Conservation (phyloP, 1,140 invertebrate species). For the Caenorhabditis tropicalis region DNA sequence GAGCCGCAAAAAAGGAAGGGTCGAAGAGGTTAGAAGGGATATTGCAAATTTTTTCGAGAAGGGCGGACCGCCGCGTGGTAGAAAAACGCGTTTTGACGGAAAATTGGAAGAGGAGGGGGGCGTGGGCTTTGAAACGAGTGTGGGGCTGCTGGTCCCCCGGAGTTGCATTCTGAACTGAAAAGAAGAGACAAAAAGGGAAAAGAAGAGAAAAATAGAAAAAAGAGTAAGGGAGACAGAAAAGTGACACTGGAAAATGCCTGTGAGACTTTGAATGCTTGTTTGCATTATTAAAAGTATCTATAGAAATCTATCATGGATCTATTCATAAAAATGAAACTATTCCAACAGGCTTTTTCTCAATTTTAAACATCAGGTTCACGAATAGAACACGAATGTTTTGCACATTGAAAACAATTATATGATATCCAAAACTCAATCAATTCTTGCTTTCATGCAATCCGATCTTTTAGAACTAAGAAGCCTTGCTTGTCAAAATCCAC, state of each 20-base stretch:
- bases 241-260: slow-evolving; percentile 39
- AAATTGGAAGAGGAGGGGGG: slow-evolving; percentile 38
- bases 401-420: background rate
- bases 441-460: background rate
- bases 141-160: slow-evolving; percentile 36
- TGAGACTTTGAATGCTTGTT: slow-evolving; percentile 30
- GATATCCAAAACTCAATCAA: too few relatives aligned
- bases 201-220: slow-evolving; percentile 20
- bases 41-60: slow-evolving; percentile 41
- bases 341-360: background rate
- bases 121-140: slow-evolving; percentile 34
- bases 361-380: background rate
- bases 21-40: slow-evolving; percentile 39
- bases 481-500: background rate
- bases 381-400: background rate
- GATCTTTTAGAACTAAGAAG: background rate
- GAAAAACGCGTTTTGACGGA: slow-evolving; percentile 42
- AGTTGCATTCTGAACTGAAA: slow-evolving; percentile 43
- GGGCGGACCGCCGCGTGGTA: slow-evolving; percentile 37
- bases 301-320: slow-evolving; percentile 4
- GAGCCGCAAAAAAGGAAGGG: background rate
- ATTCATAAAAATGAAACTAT: slow-evolving; percentile 26
- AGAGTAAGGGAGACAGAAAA: slow-evolving; percentile 1
- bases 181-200: slow-evolving; percentile 41
- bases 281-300: slow-evolving; percentile 12